A percentile compares a stretch with the other conserved stretches of the same genome.
Evolutionary conservation across 2,797 vertebrate genomes (phyloP).

Genomic region (Onychomys arenicola): DNA sequence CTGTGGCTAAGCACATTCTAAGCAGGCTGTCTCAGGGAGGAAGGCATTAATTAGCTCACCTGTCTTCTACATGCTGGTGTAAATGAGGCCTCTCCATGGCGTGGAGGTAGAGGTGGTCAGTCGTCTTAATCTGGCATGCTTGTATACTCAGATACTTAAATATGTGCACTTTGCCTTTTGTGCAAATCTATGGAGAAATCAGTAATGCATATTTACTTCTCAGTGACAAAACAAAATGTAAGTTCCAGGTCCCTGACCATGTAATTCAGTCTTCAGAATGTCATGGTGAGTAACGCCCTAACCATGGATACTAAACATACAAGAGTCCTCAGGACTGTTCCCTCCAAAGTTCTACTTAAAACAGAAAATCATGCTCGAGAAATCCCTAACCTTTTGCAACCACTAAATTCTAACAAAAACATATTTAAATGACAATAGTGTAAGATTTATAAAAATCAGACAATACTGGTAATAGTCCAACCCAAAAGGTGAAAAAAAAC

Average conservation of each 20-base stretch:
- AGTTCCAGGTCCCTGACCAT: not conserved
- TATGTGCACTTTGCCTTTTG: slow-evolving; percentile 97
- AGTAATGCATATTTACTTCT: not conserved
- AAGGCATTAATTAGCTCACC: slow-evolving; percentile 87
- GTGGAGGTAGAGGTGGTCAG: slow-evolving; percentile 93
- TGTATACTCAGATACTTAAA: slow-evolving; percentile 97
- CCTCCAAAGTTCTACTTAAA: slow-evolving; percentile 19
- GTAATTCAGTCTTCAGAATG: not conserved
- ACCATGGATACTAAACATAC: not conserved
- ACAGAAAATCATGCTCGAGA: slow-evolving; percentile 4
- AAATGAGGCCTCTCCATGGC: slow-evolving; percentile 92
- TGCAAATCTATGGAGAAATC: slow-evolving; percentile 92
- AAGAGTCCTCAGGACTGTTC: not conserved
- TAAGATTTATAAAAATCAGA: not conserved
- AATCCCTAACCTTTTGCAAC: not conserved
- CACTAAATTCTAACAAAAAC: slow-evolving; percentile 16
- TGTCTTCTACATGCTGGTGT: slow-evolving; percentile 91
- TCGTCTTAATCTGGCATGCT: slow-evolving; percentile 95
- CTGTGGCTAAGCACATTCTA: not conserved
- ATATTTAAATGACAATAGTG: not conserved
- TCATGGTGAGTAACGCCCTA: not conserved
- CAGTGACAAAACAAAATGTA: slow-evolving; percentile 37
- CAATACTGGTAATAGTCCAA: not conserved
- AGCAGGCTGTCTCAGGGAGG: not conserved
- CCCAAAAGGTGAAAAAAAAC: not conserved